Base-by-base conservation (phyloP, 2,888 invertebrate species). In the Eumerus sabulonum region DNA sequence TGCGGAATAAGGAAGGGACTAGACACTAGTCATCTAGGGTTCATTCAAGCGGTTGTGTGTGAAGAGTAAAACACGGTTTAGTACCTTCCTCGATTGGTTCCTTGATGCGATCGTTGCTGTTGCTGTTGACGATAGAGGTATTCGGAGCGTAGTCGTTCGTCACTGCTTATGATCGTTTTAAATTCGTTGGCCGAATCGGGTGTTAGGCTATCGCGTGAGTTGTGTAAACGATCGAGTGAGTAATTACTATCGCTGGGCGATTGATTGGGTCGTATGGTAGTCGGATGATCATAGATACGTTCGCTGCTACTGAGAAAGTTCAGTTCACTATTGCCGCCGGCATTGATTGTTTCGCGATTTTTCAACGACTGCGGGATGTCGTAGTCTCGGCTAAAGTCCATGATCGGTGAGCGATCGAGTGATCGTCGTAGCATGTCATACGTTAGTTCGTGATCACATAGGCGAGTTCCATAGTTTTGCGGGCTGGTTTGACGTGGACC, bases 401-500 rank as follows among this genome's bases (percentile, higher is more conserved):
- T 88, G 7, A 89, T 88, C 19, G 87, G 87, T 72, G 87, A 87
- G 44, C 87, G 84, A 77, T 86, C 85, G 38, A 88, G 84, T 0
- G 88, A 86, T 72, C 87, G 85, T 7, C 89, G 85, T 5, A 87
- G 77, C 84, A 88, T 86, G 56, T 89, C 89, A 76, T 88, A 89
- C 36, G 88, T 87, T 9, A 89, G 82, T 71, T 89, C 89, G 66
- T 88, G 89, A 81, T 89, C 89, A 71, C 89, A 89, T 1, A 88
- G 82, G 0, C 89, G 85, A 0, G 87, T 88, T 16, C 89, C 89
- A 62, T 89, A 89, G 79, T 86, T 87, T 67, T 87, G 88, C 2
- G 89, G 88, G 63, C 88, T 89, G 0, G 87, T 86, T 48, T 85
- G 86, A 12, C 86, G 86, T 13, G 82, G 73, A 4, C 77, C 77